Conservation (phyloP, 2,113 vertebrate species). For the Castor canadensis region DNA sequence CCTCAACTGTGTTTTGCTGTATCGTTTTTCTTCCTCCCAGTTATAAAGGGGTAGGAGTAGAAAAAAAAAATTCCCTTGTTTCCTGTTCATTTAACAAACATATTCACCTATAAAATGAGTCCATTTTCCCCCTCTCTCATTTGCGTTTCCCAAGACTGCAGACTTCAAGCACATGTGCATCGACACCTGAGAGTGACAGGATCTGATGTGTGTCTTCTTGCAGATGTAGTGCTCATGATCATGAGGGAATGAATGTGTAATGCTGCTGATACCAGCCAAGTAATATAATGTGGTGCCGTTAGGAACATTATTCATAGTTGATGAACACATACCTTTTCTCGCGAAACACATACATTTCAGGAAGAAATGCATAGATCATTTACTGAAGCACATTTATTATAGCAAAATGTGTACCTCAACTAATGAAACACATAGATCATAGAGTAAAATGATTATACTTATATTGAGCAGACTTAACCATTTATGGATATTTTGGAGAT, state of each 20-base stretch:
- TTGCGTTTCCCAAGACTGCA: rapidly evolving
- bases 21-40: background rate
- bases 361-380: slow-evolving; percentile 88
- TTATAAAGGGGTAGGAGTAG: background rate
- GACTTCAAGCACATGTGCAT: background rate
- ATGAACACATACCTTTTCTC: slow-evolving; percentile 88
- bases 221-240: background rate
- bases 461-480: slow-evolving; percentile 80
- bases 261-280: slow-evolving; percentile 80
- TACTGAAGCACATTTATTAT: slow-evolving; percentile 86
- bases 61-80: background rate
- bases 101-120: background rate
- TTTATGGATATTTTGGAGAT: slow-evolving; percentile 78
- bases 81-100: background rate
- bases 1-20: background rate
- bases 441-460: slow-evolving; percentile 84
- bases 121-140: background rate
- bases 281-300: slow-evolving; percentile 76
- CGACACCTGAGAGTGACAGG: slow-evolving; percentile 50
- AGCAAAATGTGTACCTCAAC: slow-evolving; percentile 83
- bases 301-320: slow-evolving; percentile 87
- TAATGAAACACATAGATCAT: slow-evolving; percentile 90
- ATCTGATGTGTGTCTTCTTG: slow-evolving; percentile 52
- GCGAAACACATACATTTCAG: slow-evolving; percentile 86
- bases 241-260: slow-evolving; percentile 77